These are phyloP conservation scores for Eumerus sabulonum DNA, from an alignment of 2,888 invertebrate genomes.

Conservation along the genomic window DNA sequence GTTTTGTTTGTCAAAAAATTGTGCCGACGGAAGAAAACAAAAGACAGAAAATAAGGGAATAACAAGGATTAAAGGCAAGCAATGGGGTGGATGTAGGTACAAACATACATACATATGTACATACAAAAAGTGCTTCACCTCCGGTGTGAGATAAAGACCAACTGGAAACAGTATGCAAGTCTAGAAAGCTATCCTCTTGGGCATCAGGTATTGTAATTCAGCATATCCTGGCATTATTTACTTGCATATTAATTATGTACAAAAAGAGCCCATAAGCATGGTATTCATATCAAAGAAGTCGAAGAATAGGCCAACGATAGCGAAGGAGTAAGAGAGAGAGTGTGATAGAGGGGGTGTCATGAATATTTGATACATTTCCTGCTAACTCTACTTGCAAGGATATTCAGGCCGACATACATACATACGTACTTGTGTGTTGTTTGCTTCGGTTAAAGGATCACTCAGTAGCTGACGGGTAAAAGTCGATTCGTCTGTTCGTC, in stretches of 20 bases:
- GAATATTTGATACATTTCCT: conserved; percentile 34
- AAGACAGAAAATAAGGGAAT: conserved; percentile 10
- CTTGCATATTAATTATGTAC: no score
- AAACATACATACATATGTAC: no score
- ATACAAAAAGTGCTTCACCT: conserved; percentile 59
- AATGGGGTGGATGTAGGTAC: neutral
- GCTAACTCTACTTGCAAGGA: no score
- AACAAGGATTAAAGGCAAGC: neutral
- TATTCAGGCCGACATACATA: no score
- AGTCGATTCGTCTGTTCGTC: conserved; percentile 10
- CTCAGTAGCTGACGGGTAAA: conserved; percentile 1
- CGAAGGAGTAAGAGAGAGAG: no score
- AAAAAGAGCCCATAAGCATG: neutral
- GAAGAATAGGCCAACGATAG: no score
- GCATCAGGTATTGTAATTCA: conserved; percentile 5
- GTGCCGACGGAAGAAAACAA: neutral
- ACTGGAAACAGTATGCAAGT: neutral
- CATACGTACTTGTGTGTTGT: conserved; percentile 24
- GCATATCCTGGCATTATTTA: neutral
- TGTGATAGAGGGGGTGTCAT: conserved; percentile 1
- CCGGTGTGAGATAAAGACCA: conserved; percentile 26
- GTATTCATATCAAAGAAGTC: conserved; percentile 31
- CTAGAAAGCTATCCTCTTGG: neutral
- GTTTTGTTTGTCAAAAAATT: conserved; percentile 55
- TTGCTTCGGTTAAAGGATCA: conserved; percentile 51